These are phyloP conservation scores for Rattus rattus DNA, from an alignment of 2,113 vertebrate species.

Conservation along the genomic window DNA sequence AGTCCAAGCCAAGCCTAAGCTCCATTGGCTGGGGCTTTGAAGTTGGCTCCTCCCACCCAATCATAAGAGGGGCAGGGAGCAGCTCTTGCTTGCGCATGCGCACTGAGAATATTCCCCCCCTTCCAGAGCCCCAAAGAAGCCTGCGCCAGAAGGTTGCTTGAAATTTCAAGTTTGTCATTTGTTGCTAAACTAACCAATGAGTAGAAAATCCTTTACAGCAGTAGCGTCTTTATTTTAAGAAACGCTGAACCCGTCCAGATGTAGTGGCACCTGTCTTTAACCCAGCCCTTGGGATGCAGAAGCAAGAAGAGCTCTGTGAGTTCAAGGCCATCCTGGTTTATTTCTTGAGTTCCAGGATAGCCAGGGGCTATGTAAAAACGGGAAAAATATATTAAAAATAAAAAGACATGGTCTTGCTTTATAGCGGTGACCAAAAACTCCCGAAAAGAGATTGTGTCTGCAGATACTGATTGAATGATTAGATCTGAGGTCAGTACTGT, in stretches of 20 bases:
- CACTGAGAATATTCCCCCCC: fast-evolving
- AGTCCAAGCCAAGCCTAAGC: fast-evolving
- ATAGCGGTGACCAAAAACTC: neutral
- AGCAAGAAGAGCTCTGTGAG: neutral
- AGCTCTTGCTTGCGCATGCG: fast-evolving
- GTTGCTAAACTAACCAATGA: neutral
- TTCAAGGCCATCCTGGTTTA: neutral
- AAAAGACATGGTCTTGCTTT: neutral
- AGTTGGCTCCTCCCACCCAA: conserved; percentile 19
- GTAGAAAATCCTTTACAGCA: neutral
- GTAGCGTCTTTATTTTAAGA: neutral
- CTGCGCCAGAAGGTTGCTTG: fast-evolving
- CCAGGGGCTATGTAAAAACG: neutral
- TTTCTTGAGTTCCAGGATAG: neutral
- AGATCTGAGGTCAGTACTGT: neutral
- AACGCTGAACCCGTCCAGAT: neutral
- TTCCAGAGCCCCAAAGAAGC: fast-evolving
- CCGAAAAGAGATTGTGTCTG: neutral
- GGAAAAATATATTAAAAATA: neutral
- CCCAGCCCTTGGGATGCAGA: neutral
- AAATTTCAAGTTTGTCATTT: neutral
- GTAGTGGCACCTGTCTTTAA: neutral
- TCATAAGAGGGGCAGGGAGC: neutral
- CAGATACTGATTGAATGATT: neutral
- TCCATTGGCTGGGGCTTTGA: conserved; percentile 12